A percentile compares a stretch with the other conserved stretches of the same genome.
Conservation (phyloP, 1,140 invertebrate species). For the Maniola jurtina region DNA sequence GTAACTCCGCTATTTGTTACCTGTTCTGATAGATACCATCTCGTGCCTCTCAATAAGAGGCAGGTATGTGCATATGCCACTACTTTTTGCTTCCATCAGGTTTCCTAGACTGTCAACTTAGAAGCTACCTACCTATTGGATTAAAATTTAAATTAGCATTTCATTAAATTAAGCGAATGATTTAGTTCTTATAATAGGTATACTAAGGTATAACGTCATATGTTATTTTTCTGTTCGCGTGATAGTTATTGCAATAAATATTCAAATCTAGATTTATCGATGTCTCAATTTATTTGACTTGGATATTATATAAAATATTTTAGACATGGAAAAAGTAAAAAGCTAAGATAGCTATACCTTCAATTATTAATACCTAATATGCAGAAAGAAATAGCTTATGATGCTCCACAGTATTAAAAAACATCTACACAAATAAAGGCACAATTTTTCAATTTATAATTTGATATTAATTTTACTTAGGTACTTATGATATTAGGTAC, state of each 20-base stretch:
- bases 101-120: conserved; percentile 37
- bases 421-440: too few relatives aligned
- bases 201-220: neutral
- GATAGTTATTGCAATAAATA: conserved; percentile 4
- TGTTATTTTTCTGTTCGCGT: neutral
- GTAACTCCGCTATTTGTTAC: conserved; percentile 43
- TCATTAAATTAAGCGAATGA: conserved; percentile 27
- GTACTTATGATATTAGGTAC: too few relatives aligned
- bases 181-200: conserved; percentile 21
- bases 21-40: conserved; percentile 40
- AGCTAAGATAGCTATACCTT: too few relatives aligned
- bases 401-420: too few relatives aligned
- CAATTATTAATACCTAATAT: too few relatives aligned
- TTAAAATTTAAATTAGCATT: conserved; percentile 33
- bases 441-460: too few relatives aligned
- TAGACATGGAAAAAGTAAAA: too few relatives aligned
- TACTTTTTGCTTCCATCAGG: conserved; percentile 29
- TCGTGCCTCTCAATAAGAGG: conserved; percentile 26
- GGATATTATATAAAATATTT: neutral
- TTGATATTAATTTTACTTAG: too few relatives aligned
- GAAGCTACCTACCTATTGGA: conserved; percentile 31
- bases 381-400: too few relatives aligned
- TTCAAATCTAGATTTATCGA: neutral
- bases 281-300: neutral
- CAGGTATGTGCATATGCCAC: conserved; percentile 31